A percentile compares a stretch with the other conserved stretches of the same genome.
Conservation (phyloP, 2,888 invertebrate genomes). For the Zaprionus bogoriensis region DNA sequence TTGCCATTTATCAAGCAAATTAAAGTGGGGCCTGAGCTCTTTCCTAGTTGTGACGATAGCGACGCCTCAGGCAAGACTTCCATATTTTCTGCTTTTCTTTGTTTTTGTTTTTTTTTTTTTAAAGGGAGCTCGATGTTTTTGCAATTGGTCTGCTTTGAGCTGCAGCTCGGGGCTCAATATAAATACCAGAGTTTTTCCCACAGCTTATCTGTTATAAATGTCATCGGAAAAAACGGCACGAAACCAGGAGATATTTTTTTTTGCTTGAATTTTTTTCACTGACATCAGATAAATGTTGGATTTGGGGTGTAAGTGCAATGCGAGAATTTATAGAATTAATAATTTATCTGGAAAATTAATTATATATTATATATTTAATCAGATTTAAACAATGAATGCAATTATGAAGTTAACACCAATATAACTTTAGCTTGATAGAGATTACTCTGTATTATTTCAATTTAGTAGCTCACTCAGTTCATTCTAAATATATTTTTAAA, state of each 20-base stretch:
- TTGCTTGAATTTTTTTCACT: neutral
- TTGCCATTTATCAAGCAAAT: slow-evolving; percentile 64
- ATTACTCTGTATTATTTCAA: too few relatives aligned
- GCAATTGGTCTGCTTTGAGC: neutral
- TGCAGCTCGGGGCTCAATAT: slow-evolving; percentile 15
- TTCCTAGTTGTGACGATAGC: neutral
- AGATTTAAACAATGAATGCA: too few relatives aligned
- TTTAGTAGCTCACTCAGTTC: too few relatives aligned
- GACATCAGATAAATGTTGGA: neutral
- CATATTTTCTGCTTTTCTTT: neutral
- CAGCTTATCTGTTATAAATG: slow-evolving; percentile 56
- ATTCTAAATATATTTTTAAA: too few relatives aligned
- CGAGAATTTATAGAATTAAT: neutral
- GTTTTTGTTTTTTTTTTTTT: neutral
- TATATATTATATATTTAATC: too few relatives aligned
- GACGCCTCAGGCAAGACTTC: neutral
- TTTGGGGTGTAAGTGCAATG: neutral
- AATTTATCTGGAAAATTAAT: too few relatives aligned
- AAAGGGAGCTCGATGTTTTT: slow-evolving; percentile 6
- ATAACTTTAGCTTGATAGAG: too few relatives aligned
- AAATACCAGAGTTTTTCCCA: slow-evolving; percentile 50
- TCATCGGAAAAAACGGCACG: slow-evolving; percentile 12
- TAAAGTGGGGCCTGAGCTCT: slow-evolving; percentile 39
- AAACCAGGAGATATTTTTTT: slow-evolving; percentile 23
- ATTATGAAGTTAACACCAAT: too few relatives aligned